Percentiles rank a stretch among this genome's conserved stretches.
These are phyloP conservation scores for Bombus polaris DNA, from an alignment of 1,140 invertebrate species.

Conservation along the genomic window DNA sequence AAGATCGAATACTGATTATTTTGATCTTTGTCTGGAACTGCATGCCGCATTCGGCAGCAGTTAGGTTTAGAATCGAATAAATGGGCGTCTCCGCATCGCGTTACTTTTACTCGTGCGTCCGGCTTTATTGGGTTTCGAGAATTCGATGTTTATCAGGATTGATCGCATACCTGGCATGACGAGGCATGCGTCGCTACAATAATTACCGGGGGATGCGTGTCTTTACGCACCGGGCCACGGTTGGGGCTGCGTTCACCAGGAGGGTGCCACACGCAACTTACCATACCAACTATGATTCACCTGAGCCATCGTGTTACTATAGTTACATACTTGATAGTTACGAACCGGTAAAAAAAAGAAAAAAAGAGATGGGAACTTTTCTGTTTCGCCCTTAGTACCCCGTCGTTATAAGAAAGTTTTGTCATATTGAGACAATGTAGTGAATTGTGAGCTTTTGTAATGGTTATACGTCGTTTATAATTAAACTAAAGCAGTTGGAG, in stretches of 20 bases:
- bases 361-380: neutral
- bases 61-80: neutral
- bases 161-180: slow-evolving; percentile 69
- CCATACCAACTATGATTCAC: slow-evolving; percentile 68
- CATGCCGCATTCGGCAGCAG: neutral
- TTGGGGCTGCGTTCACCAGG: slow-evolving; percentile 34
- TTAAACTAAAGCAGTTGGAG: too few species aligned
- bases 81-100: neutral
- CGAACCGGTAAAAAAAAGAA: neutral
- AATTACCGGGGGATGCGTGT: slow-evolving; percentile 69
- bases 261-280: slow-evolving; percentile 66
- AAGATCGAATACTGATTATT: too few species aligned
- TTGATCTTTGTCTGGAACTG: too few species aligned
- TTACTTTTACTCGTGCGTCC: slow-evolving; percentile 5
- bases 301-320: slow-evolving; percentile 65
- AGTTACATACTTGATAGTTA: slow-evolving; percentile 57
- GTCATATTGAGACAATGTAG: neutral
- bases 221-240: slow-evolving; percentile 62
- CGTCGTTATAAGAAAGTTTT: neutral
- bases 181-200: slow-evolving; percentile 68
- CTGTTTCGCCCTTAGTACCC: too few species aligned
- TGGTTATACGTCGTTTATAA: too few species aligned
- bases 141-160: slow-evolving; percentile 57
- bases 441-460: neutral
- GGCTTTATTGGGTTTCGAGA: slow-evolving; percentile 52